Base-by-base conservation (phyloP, 2,113 vertebrate genomes). In the Elaphurus davidianus region DNA sequence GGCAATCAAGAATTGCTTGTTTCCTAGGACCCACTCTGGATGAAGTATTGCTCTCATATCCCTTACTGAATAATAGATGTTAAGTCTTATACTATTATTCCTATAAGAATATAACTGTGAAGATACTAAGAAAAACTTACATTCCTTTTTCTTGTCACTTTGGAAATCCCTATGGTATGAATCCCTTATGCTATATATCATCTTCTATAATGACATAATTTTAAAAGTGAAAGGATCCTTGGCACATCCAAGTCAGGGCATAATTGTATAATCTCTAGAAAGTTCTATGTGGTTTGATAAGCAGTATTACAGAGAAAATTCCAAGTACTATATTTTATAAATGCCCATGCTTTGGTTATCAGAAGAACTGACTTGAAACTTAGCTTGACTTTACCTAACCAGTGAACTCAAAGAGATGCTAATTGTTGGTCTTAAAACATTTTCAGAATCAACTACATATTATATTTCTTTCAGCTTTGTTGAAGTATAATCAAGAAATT, bases 21-120 rank as follows among this genome's bases (percentile, higher is more conserved):
- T 95, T 98, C 89, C n/a, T 96, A 23, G 19, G 76, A 96, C 95
- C 97, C 97, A 97, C 33, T 82, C 33, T 83, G 54, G 6, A 81
- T 33, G 30, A 92, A 81, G n/a, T 47, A 71, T 27, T 87, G 16
- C 36, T 90, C 30, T 60, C 45, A 62, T 40, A 57, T 25, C 17
- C 33, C 7, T 89, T 91, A 59, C 2, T 74, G 21, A 71, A 43
- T 7, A 92, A 7, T 21, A 57, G 62, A 60, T 30, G 52, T 12
- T 28, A 76, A 83, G 36, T 45, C 28, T 96, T 59, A 17, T 12
- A 17, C 11, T 45, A 9, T 16, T 59, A n/a, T 43, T 86, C 25
- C 36, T 57, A 5, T 33, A 91, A 81, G 19, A 15, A 12, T 23
- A 50, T 36, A 21, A 82, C 10, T 64, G 25, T 91, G 54, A 93